Evolutionary conservation across 2,797 vertebrate species (phyloP).

Genomic region (Falco novaeseelandiae): DNA sequence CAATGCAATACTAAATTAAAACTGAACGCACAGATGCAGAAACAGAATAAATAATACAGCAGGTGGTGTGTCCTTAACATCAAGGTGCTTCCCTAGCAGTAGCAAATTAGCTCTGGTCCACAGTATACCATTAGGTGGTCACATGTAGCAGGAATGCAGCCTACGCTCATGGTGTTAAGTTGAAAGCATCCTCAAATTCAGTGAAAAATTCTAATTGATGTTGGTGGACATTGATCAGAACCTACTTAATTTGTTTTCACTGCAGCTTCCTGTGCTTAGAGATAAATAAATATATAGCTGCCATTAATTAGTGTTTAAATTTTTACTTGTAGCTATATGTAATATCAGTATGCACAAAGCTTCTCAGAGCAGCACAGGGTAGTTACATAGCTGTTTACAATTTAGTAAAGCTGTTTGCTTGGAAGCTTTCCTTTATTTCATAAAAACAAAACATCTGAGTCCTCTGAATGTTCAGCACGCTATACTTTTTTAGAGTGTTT

Average conservation of each 20-base stretch:
- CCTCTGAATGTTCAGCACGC: not conserved
- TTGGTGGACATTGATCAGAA: not conserved
- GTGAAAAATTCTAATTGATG: not conserved
- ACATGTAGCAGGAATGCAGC: not conserved
- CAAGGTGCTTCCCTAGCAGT: not conserved
- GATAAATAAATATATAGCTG: not conserved
- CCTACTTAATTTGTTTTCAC: not conserved
- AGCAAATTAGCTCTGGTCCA: not conserved
- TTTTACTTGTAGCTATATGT: not conserved
- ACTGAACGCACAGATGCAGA: conserved; percentile 12
- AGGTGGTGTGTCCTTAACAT: conserved; percentile 33
- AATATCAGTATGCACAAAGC: not conserved
- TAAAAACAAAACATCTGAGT: not conserved
- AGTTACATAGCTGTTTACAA: not conserved
- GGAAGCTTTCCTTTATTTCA: not conserved
- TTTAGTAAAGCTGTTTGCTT: not conserved
- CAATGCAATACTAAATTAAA: conserved; percentile 50
- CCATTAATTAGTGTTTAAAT: not conserved
- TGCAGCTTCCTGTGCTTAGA: not conserved
- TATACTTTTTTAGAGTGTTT: not conserved
- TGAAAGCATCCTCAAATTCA: not conserved
- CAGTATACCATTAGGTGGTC: not conserved
- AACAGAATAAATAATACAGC: conserved; percentile 49
- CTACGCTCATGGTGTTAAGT: not conserved
- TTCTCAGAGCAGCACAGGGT: not conserved